Base-by-base conservation (phyloP, 2,113 vertebrate genomes). In the Orycteropus afer region DNA sequence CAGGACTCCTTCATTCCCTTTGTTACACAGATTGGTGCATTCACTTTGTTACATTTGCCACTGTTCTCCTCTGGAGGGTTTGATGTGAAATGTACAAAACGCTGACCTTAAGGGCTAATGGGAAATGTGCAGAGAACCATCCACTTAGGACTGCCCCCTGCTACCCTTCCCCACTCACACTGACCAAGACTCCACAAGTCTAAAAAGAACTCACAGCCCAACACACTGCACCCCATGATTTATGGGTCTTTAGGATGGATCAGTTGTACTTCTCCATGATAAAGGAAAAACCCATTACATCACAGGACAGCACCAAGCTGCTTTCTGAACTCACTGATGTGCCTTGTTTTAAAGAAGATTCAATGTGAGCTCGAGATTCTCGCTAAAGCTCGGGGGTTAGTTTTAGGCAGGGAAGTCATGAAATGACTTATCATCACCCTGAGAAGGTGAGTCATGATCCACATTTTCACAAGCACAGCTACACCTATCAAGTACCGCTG, bases 11-110 rank as follows among this genome's bases (percentile, higher is more conserved):
- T 53, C 29, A 18, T 79, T 88, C 8, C 2, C 27, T 88, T 47
- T 53, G 51, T 53, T 11, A 53, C 51, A 53, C 9, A 53, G 51
- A 53, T 11, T 8, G 51, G 49, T 77, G 27, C 25, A 61, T 83
- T 49, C 7, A 76, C 63, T 74, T 13, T 25, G 59, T 40, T 84
- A 27, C 17, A 49, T 77, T 53, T 67, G n/a, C n/a, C 47, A 87
- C 79, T 53, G 76, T 78, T 89, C n/a, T 45, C 59, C 67, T 94
- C 76, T 67, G 67, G 83, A 85, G 87, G 11, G 32, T 91, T 81
- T 40, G 55, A 71, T 55, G 0, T 73, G 65, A 71, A 91, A 67
- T 83, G 29, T 61, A 73, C 18, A 27, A 91, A 87, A 73, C 47
- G 27, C 45, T 22, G 32, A 67, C n/a, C 89, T 73, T 13, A 63